Conservation (phyloP, 92 coral and sea anemone species). For the Heliopora coerulea region DNA sequence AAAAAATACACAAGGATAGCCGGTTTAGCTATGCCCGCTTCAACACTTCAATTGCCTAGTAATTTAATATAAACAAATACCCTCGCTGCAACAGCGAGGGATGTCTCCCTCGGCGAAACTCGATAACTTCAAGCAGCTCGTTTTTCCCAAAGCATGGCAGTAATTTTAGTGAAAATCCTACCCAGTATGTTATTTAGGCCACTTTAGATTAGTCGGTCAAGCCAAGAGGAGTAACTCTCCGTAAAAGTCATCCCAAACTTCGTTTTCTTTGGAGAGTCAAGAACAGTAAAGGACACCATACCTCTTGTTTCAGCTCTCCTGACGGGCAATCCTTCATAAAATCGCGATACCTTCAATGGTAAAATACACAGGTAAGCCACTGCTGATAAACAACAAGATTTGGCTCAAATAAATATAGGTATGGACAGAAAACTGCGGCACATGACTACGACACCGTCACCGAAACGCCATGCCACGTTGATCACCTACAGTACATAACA, state of each 20-base stretch:
- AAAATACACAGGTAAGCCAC: not conserved
- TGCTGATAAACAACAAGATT: conserved; percentile 19
- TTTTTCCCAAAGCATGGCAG: too few species aligned
- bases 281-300: conserved; percentile 17
- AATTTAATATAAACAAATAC: too few species aligned
- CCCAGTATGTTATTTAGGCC: too few species aligned
- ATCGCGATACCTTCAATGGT: conserved; percentile 78
- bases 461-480: conserved; percentile 6
- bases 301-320: conserved; percentile 97
- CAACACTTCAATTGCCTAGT: too few species aligned
- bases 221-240: not conserved
- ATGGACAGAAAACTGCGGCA: conserved; percentile 15
- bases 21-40: too few species aligned
- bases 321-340: conserved; percentile 99
- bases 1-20: too few species aligned
- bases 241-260: too few species aligned
- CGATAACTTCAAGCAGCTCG: too few species aligned
- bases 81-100: too few species aligned
- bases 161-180: not conserved
- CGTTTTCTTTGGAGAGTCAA: not conserved
- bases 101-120: too few species aligned
- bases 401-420: conserved; percentile 27
- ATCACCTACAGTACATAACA: not conserved
- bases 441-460: not conserved
- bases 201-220: not conserved